Evolutionary conservation across 2,113 vertebrate species (phyloP), one percentile per base, ranked within the genome.

Genomic region (Tauraco erythrolophus): DNA sequence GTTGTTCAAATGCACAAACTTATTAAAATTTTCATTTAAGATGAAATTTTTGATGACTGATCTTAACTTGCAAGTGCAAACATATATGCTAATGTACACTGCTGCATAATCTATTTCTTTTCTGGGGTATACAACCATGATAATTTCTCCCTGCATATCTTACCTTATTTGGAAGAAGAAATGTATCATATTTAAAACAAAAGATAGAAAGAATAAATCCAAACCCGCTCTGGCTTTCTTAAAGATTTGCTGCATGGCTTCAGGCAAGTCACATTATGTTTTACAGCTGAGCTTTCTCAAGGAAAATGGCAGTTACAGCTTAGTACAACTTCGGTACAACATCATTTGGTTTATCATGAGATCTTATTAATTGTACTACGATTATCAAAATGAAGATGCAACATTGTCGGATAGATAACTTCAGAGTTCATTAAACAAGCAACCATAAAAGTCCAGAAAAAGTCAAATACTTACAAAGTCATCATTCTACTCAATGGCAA

Each of bases 11-110:
- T 85, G 81, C 76, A 95, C 54, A 92, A 69, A 33, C 74, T 94
- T 92, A 96, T 90, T 91, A 97, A 82, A 94, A 92, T 94, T 92
- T 94, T 93, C 39, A 94, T 95, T 95, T 88, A 80, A 77, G 79
- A 88, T 86, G 58, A 96, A 91, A 83, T 91, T 96, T 93, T 57
- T 77, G 41, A 94, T 86, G 95, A 86, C 88, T 91, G 83, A 91
- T 95, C 72, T 94, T 93, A 96, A 96, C 92, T 84, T 75, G 64
- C 69, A 94, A 91, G 80, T 78, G 69, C 77, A 94, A 89, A 91
- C 94, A 72, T 61, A 71, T 57, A 94, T 91, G 89, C 92, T 95
- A 88, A 94, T 85, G n/a, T 69, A 71, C 31, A 54, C 65, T 41
- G 13, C 35, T 83, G 65, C 43, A 51, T 65, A 58, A 89, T 43